Conservation (phyloP, 2,797 vertebrate genomes). For the Sus cebifrons region DNA sequence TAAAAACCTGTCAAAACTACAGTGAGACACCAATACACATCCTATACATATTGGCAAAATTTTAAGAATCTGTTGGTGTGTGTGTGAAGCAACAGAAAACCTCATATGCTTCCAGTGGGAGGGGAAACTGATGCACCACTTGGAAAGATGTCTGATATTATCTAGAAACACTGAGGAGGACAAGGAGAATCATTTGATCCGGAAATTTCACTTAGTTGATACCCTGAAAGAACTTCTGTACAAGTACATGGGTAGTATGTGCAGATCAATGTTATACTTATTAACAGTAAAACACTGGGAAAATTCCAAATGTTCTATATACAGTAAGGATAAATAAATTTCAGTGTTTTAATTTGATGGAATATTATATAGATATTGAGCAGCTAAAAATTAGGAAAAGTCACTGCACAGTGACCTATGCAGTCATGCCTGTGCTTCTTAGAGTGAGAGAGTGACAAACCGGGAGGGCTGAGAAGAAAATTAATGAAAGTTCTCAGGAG, state of each 20-base stretch:
- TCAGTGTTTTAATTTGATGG: not conserved
- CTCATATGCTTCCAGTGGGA: not conserved
- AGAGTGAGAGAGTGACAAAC: not conserved
- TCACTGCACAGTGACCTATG: not conserved
- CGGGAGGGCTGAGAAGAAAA: not conserved
- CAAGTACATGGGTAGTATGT: not conserved
- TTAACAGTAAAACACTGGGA: not conserved
- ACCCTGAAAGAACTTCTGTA: not conserved
- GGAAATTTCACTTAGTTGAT: slow-evolving; percentile 17
- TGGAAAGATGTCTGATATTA: slow-evolving; percentile 15
- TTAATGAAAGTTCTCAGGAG: not conserved
- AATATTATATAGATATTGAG: not conserved
- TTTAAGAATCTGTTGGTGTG: not conserved
- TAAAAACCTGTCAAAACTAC: not conserved
- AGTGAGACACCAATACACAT: not conserved
- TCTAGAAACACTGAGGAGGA: not conserved
- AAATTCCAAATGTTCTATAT: slow-evolving; percentile 12
- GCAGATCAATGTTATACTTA: not conserved
- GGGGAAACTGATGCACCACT: not conserved
- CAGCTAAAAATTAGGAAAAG: slow-evolving; percentile 17
- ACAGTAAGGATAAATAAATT: slow-evolving; percentile 17
- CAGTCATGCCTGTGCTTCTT: not conserved
- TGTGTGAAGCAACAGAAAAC: not conserved
- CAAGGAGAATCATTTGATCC: not conserved
- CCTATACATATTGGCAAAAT: not conserved